phyloP scores from a whole-genome alignment of 2,888 invertebrate species.

The Yponomeuta plumbellus region DNA sequence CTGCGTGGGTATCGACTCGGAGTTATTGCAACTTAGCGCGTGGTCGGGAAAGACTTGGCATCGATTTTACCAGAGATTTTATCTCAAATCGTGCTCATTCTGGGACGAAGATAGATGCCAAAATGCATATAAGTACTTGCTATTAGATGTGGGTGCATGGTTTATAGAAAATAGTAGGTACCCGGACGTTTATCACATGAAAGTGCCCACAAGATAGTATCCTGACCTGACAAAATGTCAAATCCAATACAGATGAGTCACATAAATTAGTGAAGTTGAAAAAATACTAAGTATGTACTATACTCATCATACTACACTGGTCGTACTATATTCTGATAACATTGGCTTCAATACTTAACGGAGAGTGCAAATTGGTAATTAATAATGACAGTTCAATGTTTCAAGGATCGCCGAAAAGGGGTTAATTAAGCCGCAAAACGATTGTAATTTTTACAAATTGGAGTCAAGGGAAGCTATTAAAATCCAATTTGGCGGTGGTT shows the following conservation, averaged over 20 bases:
- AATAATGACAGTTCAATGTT: neutral
- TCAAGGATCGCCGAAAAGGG: slow-evolving; percentile 11
- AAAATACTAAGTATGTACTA: too few species aligned
- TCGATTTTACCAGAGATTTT: neutral
- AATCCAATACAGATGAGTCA: too few species aligned
- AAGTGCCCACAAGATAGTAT: too few species aligned
- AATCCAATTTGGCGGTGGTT: slow-evolving; percentile 5
- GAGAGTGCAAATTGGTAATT: neutral
- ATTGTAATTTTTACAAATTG: slow-evolving; percentile 6
- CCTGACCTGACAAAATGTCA: too few species aligned
- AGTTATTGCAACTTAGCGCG: neutral
- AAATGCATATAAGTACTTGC: too few species aligned
- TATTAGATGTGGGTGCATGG: too few species aligned
- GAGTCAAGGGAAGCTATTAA: slow-evolving; percentile 12
- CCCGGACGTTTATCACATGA: too few species aligned
- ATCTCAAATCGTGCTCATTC: neutral
- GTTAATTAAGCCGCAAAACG: slow-evolving; percentile 7
- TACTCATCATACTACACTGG: too few species aligned
- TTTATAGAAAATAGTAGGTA: too few species aligned
- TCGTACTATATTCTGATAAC: neutral
- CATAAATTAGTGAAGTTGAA: too few species aligned
- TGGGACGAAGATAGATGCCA: too few species aligned
- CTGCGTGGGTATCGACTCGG: neutral
- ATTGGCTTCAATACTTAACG: neutral
- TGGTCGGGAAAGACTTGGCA: neutral